Evolutionary conservation across 2,797 vertebrate genomes (phyloP), one percentile per base, ranked within the genome.

Genomic region (Alexandromys oeconomus): DNA sequence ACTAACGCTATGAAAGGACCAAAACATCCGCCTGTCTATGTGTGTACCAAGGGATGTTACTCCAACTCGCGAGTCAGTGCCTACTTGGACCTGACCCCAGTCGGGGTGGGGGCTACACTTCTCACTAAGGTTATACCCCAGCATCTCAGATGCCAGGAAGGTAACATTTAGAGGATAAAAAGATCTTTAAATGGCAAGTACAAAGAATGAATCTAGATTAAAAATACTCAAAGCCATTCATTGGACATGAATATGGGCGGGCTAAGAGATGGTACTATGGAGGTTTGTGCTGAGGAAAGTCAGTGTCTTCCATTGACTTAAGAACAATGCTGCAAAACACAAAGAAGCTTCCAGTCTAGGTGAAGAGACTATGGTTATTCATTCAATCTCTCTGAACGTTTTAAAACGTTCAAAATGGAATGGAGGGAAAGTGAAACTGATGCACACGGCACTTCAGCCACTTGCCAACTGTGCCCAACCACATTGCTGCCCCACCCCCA

Each of bases 41-140:
- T 46, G 37, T 34, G 71, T 34, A 67, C 37, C 10, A 5, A 71
- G 23, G 4, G 7, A 46, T 15, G 0, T 4, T 21, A 27, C 37
- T 43, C 43, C 2, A 12, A 1, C 6, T 23, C 40, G 0, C 0
- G 15, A 2, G 27, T 25, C 65, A 59, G 76, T 19, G 37, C 8
- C 8, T 37, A 5, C 2, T 4, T 4, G 43, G 79, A 40, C 19
- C 13, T 48, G 77, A 92, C 11, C 19, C 1, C 1, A 23, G 21
- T 21, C 61, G 37, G 0, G 2, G 19, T 23, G 61, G 57, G 5
- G 12, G 19, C 21, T 13, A 0, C 10, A n/a, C 13, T 25, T 73
- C 46, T 76, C 21, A 29, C 37, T n/a, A 27, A 59, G 43, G 80
- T 80, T 74, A 21, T 23, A 71, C 12, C 23, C 17, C 25, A 57